phyloP scores from a whole-genome alignment of 1,140 invertebrate genomes.

The Halictus rubicundus region DNA sequence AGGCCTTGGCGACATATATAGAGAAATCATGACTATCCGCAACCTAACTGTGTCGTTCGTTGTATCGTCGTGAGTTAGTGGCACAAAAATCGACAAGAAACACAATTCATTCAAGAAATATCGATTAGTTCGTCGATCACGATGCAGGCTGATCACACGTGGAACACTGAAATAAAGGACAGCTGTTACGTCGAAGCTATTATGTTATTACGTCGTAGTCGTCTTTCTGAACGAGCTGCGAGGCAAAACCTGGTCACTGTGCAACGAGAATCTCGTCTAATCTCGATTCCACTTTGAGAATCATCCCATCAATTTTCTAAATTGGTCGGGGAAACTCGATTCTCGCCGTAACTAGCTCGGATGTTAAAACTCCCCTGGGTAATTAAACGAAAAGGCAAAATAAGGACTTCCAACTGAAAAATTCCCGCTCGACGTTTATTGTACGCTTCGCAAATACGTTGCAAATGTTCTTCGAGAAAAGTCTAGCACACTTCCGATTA shows the following conservation, averaged over 20 bases:
- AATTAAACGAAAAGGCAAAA: too few relatives aligned
- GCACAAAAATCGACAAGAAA: neutral
- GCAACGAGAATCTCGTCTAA: slow-evolving; percentile 17
- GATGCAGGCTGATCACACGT: slow-evolving; percentile 28
- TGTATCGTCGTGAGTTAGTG: neutral
- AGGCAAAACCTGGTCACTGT: neutral
- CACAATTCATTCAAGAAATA: neutral
- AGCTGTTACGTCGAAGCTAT: neutral
- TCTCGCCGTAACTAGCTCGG: neutral
- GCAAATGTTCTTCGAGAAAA: too few relatives aligned
- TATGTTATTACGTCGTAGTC: too few relatives aligned
- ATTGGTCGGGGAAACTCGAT: neutral
- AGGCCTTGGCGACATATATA: too few relatives aligned
- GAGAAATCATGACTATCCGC: too few relatives aligned
- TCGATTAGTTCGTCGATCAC: neutral
- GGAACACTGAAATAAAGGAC: slow-evolving; percentile 1
- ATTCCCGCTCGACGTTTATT: too few relatives aligned
- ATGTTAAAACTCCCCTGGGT: too few relatives aligned
- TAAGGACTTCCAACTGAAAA: too few relatives aligned
- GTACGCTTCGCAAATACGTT: too few relatives aligned
- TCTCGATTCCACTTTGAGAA: slow-evolving; percentile 18
- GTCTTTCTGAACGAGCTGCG: neutral
- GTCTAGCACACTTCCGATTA: too few relatives aligned
- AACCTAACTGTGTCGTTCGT: neutral
- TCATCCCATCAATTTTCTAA: slow-evolving; percentile 8